phyloP scores from a whole-genome alignment of 2,797 vertebrate genomes.

The Loriculus beryllinus region DNA sequence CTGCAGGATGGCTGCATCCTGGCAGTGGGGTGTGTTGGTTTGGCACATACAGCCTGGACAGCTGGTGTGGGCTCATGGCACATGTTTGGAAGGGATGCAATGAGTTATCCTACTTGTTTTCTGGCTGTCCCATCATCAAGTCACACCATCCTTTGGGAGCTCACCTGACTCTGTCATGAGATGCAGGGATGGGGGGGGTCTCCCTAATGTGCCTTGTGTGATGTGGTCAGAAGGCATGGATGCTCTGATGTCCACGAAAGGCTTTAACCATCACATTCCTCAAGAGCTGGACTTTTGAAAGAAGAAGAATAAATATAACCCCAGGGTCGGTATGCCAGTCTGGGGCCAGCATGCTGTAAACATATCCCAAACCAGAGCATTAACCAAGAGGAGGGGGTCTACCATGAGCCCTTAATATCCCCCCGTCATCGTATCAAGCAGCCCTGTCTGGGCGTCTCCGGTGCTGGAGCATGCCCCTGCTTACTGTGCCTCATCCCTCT shows the following conservation, averaged over 20 bases:
- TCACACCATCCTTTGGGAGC: neutral
- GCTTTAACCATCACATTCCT: neutral
- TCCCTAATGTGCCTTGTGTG: rapidly evolving
- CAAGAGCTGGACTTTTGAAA: neutral
- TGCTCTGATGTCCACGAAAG: neutral
- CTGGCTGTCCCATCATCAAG: rapidly evolving
- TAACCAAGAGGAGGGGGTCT: neutral
- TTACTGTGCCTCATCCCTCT: rapidly evolving
- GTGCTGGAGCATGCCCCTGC: neutral
- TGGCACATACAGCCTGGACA: neutral
- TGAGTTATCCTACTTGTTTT: neutral
- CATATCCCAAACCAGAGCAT: neutral
- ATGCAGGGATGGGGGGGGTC: neutral
- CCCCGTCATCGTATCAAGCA: neutral
- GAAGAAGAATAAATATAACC: neutral
- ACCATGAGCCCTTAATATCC: neutral
- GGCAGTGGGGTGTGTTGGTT: neutral
- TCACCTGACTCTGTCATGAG: rapidly evolving
- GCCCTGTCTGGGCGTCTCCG: neutral
- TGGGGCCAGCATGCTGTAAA: neutral
- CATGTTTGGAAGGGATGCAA: rapidly evolving
- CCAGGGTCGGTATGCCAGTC: neutral
- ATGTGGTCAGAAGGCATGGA: neutral
- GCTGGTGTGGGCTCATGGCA: neutral
- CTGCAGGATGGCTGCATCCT: rapidly evolving